A percentile compares a stretch with the other conserved stretches of the same genome.
phyloP scores from a whole-genome alignment of 92 coral and sea anemone genomes.

The Virgularia gustaviana region DNA sequence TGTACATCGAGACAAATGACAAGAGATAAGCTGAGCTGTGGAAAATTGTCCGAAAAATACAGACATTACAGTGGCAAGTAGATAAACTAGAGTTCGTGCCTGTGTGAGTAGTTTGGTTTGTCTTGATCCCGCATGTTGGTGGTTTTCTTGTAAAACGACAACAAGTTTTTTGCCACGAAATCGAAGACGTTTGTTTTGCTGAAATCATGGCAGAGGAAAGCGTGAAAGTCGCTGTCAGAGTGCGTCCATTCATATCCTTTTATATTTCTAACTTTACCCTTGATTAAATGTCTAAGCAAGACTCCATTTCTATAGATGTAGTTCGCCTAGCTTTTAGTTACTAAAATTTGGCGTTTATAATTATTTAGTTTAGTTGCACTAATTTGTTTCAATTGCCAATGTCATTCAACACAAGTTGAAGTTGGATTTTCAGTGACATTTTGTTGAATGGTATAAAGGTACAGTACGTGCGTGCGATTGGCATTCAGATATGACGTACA shows the following conservation, averaged over 20 bases:
- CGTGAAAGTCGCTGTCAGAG: conserved; percentile 86
- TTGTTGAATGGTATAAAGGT: too few species aligned
- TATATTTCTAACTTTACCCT: neutral
- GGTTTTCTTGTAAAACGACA: too few species aligned
- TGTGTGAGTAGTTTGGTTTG: too few species aligned
- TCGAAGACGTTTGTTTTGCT: neutral
- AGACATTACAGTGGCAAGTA: too few species aligned
- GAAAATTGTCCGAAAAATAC: neutral
- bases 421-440: too few species aligned
- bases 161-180: neutral
- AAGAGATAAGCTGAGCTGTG: neutral
- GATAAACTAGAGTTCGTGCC: too few species aligned
- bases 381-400: too few species aligned
- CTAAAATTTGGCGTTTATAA: neutral
- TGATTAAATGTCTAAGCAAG: neutral
- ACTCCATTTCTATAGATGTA: neutral
- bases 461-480: too few species aligned
- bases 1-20: neutral
- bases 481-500: too few species aligned
- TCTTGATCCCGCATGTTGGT: too few species aligned
- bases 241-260: conserved; percentile 96
- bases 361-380: too few species aligned
- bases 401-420: too few species aligned
- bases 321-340: neutral
- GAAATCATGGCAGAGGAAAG: conserved; percentile 60